Evolutionary conservation across 1,140 invertebrate genomes (phyloP), one percentile per base, ranked within the genome.

Genomic region (Xylocopa sonorina): DNA sequence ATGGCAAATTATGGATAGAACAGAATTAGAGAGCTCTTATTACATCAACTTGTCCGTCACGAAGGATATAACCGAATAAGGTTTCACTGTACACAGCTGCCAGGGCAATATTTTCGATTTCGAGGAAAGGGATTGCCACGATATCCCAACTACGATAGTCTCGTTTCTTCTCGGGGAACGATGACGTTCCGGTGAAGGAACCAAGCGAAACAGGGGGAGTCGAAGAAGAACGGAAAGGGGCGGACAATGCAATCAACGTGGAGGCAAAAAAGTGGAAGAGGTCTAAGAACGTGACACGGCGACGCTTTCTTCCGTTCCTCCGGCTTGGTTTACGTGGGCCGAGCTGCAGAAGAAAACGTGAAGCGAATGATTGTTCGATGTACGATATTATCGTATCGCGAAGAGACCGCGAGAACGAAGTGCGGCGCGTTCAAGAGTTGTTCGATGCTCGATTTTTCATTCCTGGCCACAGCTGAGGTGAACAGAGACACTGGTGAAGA

Each of bases 371-470:
- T n/a, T n/a, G 1, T n/a, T 63, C 18, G 41, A 27, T 41, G 6
- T 64, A 27, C 16, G 12, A n/a, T 6, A 43, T 5, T 43, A 50
- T 34, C 6, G 1, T 21, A 32, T 50, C 18, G 12, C 4, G 14
- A 24, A 27, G 41, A 21, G 43, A 50, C 29, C 29, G 60, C 34
- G 46, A 48, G 51, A 74, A 50, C 41, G 41, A 34, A 38, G 43
- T 4, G 16, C 43, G 48, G n/a, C 32, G n/a, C n/a, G 58, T 38
- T 60, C 29, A 4, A 3, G 29, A 14, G 60, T 73, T 46, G 41
- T 46, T 63, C 64, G 43, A 67, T 73, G 55, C 41, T 32, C 46
- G 72, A 74, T 53, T 48, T 16, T 10, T 64, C 43, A 5, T 18
- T 41, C 12, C 24, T 51, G 16, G 29, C 41, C 53, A 24, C 21